These are phyloP conservation scores for Dyspetes luteomarginatus DNA, from an alignment of 2,888 invertebrate species.

Conservation along the genomic window DNA sequence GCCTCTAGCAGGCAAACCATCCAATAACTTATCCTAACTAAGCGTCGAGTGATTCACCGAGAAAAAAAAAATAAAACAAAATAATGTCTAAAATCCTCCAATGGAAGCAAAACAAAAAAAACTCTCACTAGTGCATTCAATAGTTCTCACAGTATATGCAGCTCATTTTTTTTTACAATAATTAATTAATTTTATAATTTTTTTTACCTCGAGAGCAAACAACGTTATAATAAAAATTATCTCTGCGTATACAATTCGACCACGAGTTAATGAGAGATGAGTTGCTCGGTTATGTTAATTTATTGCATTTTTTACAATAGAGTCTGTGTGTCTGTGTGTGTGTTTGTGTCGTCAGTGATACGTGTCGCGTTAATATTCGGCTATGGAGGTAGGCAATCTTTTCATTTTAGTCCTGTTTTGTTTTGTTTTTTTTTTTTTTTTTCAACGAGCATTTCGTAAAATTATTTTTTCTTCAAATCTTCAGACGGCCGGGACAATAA, in stretches of 20 bases:
- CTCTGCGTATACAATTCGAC: conserved; percentile 35
- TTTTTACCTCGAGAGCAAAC: background rate
- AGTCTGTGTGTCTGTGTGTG: background rate
- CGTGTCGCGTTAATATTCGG: conserved; percentile 55
- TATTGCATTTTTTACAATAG: conserved; percentile 58
- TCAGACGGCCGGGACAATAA: conserved; percentile 74
- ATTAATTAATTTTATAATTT: background rate
- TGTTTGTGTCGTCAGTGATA: background rate
- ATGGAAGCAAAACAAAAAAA: no score
- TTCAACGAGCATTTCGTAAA: conserved; percentile 17
- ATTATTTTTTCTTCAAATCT: conserved; percentile 41
- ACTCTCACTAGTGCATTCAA: background rate
- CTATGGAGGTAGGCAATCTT: conserved; percentile 72
- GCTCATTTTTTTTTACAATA: background rate
- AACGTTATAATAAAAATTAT: background rate
- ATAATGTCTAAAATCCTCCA: no score
- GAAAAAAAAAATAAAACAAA: conserved; percentile 30
- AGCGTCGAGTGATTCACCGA: conserved; percentile 33
- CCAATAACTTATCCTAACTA: no score
- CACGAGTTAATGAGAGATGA: conserved; percentile 33
- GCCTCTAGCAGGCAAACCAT: no score
- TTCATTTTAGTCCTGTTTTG: conserved; percentile 47
- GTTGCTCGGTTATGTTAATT: conserved; percentile 59
- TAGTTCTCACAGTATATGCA: background rate
- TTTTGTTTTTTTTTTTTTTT: conserved; percentile 26